Evolutionary conservation across 2,888 invertebrate genomes (phyloP).

Genomic region (Ernsta delagoae): DNA sequence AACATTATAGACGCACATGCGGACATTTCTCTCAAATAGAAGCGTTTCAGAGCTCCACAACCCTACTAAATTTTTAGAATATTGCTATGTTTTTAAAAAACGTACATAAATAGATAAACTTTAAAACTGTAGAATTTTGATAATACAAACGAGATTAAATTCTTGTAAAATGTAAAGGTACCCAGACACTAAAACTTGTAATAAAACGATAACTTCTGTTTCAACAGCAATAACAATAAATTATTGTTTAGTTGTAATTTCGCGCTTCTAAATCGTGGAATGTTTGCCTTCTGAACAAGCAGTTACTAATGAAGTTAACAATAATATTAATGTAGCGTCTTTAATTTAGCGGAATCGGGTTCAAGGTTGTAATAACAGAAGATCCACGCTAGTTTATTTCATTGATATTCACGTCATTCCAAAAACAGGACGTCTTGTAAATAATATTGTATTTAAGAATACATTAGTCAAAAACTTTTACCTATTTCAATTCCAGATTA

Average conservation of each 20-base stretch:
- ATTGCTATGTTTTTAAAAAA: too few relatives aligned
- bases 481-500: too few relatives aligned
- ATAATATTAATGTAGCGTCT: slow-evolving; percentile 13
- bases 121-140: too few relatives aligned
- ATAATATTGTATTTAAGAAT: neutral
- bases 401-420: neutral
- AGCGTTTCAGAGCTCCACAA: too few relatives aligned
- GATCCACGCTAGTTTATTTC: neutral
- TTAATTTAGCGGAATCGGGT: slow-evolving; percentile 5
- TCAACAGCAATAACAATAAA: neutral
- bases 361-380: slow-evolving; percentile 11
- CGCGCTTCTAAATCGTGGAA: neutral
- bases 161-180: too few relatives aligned
- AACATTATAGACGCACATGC: too few relatives aligned
- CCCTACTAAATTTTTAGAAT: too few relatives aligned
- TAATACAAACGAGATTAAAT: too few relatives aligned
- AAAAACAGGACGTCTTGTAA: neutral
- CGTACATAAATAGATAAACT: too few relatives aligned
- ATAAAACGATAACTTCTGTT: neutral
- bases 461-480: neutral
- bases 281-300: neutral
- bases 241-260: slow-evolving; percentile 3
- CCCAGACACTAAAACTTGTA: neutral
- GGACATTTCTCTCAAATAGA: too few relatives aligned
- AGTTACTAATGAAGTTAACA: neutral